Conservation (phyloP, 2,797 vertebrate genomes). For the Falco novaeseelandiae region DNA sequence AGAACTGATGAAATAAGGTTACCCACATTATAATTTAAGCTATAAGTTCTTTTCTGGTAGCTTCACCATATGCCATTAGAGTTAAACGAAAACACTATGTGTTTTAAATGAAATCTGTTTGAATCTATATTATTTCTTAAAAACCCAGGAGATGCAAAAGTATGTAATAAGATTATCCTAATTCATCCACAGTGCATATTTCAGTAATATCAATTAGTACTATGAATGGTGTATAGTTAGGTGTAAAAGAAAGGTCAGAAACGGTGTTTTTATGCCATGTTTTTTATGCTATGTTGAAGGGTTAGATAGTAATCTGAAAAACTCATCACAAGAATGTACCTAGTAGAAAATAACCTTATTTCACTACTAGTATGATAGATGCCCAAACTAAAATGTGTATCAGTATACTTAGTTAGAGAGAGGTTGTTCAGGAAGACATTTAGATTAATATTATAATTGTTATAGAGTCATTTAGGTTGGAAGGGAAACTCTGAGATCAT, state of each 20-base stretch:
- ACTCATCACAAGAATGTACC: background rate
- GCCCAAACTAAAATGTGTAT: background rate
- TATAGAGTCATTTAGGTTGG: background rate
- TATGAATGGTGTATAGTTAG: background rate
- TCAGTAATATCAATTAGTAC: background rate
- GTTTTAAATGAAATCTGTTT: background rate
- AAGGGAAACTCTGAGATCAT: background rate
- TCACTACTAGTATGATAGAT: background rate
- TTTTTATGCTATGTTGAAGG: background rate
- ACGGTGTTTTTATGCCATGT: background rate
- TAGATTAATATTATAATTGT: background rate
- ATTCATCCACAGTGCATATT: background rate
- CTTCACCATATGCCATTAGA: background rate
- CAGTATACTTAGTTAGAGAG: background rate
- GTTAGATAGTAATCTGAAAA: background rate
- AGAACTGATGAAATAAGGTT: background rate
- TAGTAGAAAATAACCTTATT: background rate
- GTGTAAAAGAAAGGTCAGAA: constrained; percentile 19
- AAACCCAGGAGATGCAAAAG: background rate
- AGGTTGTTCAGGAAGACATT: background rate
- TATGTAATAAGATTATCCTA: background rate
- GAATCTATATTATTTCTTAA: background rate
- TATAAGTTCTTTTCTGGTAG: background rate
- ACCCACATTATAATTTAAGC: background rate
- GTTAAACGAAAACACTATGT: background rate